Conservation (phyloP, 2,797 vertebrate genomes). For the Pseudomugil tenellus region DNA sequence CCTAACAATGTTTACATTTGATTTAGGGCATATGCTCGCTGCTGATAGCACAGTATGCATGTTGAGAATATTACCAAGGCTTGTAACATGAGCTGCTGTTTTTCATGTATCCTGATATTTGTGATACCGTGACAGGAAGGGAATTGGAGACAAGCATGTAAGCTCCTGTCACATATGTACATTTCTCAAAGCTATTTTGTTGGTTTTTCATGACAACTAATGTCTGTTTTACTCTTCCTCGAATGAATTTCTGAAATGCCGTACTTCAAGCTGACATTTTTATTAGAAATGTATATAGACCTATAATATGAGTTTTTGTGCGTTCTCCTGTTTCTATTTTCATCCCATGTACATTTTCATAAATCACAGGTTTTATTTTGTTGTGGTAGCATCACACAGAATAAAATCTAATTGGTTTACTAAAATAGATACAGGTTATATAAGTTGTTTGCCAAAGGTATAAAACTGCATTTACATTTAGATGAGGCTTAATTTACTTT, state of each 20-base stretch:
- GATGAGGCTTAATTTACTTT: conserved; percentile 82
- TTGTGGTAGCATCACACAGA: conserved; percentile 61
- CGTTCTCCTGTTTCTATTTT: conserved; percentile 38
- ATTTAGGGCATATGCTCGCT: conserved; percentile 20
- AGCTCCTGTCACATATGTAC: conserved; percentile 25
- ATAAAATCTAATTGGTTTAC: conserved; percentile 81
- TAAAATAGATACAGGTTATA: conserved; percentile 80
- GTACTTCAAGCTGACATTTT: conserved; percentile 60
- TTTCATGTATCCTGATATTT: conserved; percentile 42
- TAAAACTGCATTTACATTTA: conserved; percentile 85
- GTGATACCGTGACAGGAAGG: conserved; percentile 48
- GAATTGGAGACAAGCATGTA: conserved; percentile 52
- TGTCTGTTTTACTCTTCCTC: conserved; percentile 43
- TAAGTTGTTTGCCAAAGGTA: conserved; percentile 82
- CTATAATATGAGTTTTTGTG: conserved; percentile 50
- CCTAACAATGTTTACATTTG: conserved; percentile 5
- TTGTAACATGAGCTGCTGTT: conserved; percentile 39
- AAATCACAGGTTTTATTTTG: conserved; percentile 68
- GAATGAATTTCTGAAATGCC: conserved; percentile 48
- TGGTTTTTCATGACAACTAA: conserved; percentile 46
- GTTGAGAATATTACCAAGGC: conserved; percentile 25
- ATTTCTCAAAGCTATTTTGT: conserved; percentile 57
- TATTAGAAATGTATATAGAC: conserved; percentile 59
- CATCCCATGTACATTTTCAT: conserved; percentile 53
- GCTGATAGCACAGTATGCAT: conserved; percentile 14